These are phyloP conservation scores for Gadopsis marmoratus DNA, from an alignment of 2,797 vertebrate species.

Conservation along the genomic window DNA sequence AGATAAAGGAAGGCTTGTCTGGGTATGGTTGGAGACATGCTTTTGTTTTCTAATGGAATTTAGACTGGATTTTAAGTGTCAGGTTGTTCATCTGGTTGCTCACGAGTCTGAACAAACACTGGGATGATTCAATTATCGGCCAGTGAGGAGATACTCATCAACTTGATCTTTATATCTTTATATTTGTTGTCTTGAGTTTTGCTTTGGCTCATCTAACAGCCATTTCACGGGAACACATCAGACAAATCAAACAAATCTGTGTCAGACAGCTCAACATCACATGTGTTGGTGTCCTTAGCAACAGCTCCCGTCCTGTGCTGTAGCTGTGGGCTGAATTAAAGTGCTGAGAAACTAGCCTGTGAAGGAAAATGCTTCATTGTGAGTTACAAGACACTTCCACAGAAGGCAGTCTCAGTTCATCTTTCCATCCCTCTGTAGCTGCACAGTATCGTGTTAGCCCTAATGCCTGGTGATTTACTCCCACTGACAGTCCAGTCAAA, in stretches of 20 bases:
- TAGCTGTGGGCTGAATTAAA: constrained; percentile 5
- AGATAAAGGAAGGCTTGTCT: neutral
- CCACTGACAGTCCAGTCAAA: constrained; percentile 15
- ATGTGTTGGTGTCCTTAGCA: constrained; percentile 43
- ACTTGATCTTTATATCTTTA: constrained; percentile 50
- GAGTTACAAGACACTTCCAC: constrained; percentile 1
- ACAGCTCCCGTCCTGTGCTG: constrained; percentile 17
- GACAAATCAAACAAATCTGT: constrained; percentile 44
- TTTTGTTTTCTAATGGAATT: constrained; percentile 50
- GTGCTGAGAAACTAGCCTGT: constrained; percentile 15
- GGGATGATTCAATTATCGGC: constrained; percentile 44
- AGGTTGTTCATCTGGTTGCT: constrained; percentile 31
- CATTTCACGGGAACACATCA: constrained; percentile 27
- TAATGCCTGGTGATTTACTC: constrained; percentile 16
- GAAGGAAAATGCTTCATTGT: constrained; percentile 27
- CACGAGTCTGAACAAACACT: constrained; percentile 23
- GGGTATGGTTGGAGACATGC: neutral
- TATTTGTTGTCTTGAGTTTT: constrained; percentile 22
- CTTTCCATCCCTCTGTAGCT: constrained; percentile 25
- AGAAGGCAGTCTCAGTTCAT: constrained; percentile 24
- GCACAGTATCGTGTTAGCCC: constrained; percentile 44
- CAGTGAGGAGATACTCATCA: constrained; percentile 30
- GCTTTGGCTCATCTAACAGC: constrained; percentile 50
- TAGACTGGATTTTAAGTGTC: constrained; percentile 45
- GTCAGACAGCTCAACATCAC: constrained; percentile 40